Evolutionary conservation across 2,888 invertebrate species (phyloP).

Genomic region (Acrobasis consociella): DNA sequence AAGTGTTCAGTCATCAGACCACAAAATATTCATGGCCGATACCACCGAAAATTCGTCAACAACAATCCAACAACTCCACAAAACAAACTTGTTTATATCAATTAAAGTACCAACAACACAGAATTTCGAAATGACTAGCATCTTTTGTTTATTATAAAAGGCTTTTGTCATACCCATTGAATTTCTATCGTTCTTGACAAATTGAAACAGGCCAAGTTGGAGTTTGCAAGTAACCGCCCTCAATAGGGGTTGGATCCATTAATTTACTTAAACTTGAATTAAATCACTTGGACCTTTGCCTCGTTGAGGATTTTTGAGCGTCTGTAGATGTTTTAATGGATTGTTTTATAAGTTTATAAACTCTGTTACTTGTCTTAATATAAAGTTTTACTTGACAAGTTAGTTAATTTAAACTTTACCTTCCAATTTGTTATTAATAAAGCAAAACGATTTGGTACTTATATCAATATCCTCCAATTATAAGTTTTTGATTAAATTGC

Average conservation of each 20-base stretch:
- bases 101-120: slow-evolving; percentile 34
- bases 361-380: slow-evolving; percentile 19
- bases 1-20: slow-evolving; percentile 3
- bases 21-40: slow-evolving; percentile 19
- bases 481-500: slow-evolving; percentile 16
- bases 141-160: slow-evolving; percentile 60
- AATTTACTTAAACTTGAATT: slow-evolving; percentile 69
- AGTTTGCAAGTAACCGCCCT: slow-evolving; percentile 58
- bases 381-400: slow-evolving; percentile 20
- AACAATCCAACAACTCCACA: slow-evolving; percentile 22
- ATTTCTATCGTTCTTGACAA: slow-evolving; percentile 69
- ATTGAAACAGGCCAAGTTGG: slow-evolving; percentile 76
- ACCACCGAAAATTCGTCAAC: slow-evolving; percentile 22
- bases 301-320: slow-evolving; percentile 49
- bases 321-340: slow-evolving; percentile 44
- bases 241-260: slow-evolving; percentile 66
- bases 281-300: slow-evolving; percentile 65
- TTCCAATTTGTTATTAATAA: slow-evolving; percentile 12
- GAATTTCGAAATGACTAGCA: slow-evolving; percentile 47
- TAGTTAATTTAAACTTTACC: slow-evolving; percentile 19
- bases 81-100: slow-evolving; percentile 33
- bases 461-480: slow-evolving; percentile 19
- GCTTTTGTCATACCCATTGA: slow-evolving; percentile 63
- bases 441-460: slow-evolving; percentile 15
- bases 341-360: slow-evolving; percentile 38